These are phyloP conservation scores for Boulengerochromis microlepis DNA, from an alignment of 2,113 vertebrate species.

Conservation along the genomic window DNA sequence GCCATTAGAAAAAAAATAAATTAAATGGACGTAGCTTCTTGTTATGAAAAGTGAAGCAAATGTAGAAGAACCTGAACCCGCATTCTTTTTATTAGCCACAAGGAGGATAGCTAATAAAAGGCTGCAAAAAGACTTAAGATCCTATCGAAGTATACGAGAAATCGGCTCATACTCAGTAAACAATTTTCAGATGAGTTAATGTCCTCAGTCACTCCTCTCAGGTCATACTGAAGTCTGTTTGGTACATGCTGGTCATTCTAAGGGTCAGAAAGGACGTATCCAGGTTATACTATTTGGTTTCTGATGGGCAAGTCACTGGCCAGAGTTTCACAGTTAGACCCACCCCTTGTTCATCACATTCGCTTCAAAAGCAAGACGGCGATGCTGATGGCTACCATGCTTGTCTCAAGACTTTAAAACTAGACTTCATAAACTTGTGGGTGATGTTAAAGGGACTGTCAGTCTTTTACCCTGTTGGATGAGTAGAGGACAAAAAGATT, in stretches of 20 bases:
- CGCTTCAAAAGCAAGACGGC: not conserved
- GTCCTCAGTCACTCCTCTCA: not conserved
- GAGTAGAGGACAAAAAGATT: not conserved
- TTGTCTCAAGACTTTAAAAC: not conserved
- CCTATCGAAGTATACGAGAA: not conserved
- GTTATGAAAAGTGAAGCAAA: not conserved
- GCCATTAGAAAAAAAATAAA: rapidly evolving
- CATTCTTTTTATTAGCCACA: not conserved
- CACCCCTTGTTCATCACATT: rapidly evolving
- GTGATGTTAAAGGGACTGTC: not conserved
- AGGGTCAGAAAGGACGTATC: not conserved
- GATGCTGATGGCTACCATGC: not conserved
- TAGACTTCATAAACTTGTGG: not conserved
- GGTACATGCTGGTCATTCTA: not conserved
- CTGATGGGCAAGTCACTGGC: not conserved
- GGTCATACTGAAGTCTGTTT: not conserved
- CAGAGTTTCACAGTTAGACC: not conserved
- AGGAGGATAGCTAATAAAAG: not conserved
- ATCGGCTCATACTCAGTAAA: not conserved
- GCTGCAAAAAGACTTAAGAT: not conserved
- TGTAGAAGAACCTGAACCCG: not conserved
- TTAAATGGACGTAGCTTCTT: not conserved
- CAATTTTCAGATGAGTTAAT: not conserved
- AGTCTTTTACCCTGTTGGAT: rapidly evolving
- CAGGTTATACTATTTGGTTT: not conserved